Evolutionary conservation across 2,113 vertebrate genomes (phyloP), one percentile per base, ranked within the genome.

Genomic region (Heliornis fulica): DNA sequence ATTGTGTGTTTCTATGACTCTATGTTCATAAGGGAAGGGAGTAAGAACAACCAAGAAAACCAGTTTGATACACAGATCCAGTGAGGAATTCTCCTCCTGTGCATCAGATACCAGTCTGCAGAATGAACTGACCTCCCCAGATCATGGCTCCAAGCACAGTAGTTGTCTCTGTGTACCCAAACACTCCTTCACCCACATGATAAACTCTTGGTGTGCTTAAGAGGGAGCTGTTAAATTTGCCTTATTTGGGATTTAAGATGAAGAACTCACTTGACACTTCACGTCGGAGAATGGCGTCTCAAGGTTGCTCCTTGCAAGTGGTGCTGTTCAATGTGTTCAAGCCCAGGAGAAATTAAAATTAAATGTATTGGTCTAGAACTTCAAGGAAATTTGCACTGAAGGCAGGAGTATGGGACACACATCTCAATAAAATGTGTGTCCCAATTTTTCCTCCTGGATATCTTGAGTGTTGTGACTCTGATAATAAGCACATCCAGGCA

Each of bases 21-120:
- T n/a, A n/a, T n/a, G n/a, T n/a, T n/a, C n/a, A n/a, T n/a, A n/a
- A n/a, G n/a, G n/a, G n/a, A n/a, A n/a, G n/a, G n/a, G n/a, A n/a
- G n/a, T n/a, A n/a, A n/a, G n/a, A n/a, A n/a, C n/a, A n/a, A n/a
- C n/a, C n/a, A 45, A 19, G 46, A 50, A 43, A 12, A 25, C 32
- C 10, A 28, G 3, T 23, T 71, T 65, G 7, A 1, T 8, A 7
- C 28, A 7, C 13, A 7, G 9, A 31, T 43, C 48, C 19, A 1
- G 7, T 2, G 50, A 57, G 56, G 79, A 83, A 2, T 9, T 28
- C 16, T 48, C 16, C 46, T 38, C 16, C 25, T 26, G 29, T 0
- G 2, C 23, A 54, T 17, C 69, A 4, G 17, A 4, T 34, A 17
- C 38, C 15, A 46, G 20, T 12, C 21, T 7, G 4, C 21, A 54